phyloP scores from a whole-genome alignment of 2,113 vertebrate genomes.

The Xenopus tropicalis region DNA sequence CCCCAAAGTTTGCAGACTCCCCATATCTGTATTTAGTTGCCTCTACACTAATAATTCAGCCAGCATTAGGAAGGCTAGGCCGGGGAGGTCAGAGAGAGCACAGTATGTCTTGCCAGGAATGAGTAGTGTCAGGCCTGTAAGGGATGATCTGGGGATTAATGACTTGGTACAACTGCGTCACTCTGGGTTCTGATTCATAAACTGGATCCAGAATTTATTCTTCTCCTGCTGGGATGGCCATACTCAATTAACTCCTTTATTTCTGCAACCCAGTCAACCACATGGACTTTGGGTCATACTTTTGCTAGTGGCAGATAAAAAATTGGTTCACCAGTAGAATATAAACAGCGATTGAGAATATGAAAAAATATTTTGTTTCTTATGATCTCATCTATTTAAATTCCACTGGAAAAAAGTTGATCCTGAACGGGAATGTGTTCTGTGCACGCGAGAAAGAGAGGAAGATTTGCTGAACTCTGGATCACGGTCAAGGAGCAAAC shows the following conservation, averaged over 20 bases:
- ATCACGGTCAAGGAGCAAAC: background rate
- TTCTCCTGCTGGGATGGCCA: constrained; percentile 6
- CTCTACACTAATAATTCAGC: background rate
- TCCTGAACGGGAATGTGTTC: background rate
- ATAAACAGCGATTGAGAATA: background rate
- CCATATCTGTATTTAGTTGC: no score
- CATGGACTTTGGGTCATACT: background rate
- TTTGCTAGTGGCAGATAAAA: no score
- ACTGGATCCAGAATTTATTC: constrained; percentile 8
- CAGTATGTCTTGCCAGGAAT: constrained; percentile 30
- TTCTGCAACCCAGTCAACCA: background rate
- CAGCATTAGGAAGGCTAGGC: constrained; percentile 19
- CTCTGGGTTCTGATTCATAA: constrained; percentile 39
- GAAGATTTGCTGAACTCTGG: background rate
- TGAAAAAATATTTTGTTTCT: background rate
- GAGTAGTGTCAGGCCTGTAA: constrained; percentile 22
- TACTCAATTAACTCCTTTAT: background rate
- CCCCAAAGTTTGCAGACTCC: no score
- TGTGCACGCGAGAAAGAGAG: background rate
- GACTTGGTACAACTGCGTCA: constrained; percentile 34
- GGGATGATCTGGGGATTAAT: constrained; percentile 38
- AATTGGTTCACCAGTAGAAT: background rate
- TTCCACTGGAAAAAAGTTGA: background rate
- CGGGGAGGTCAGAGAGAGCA: constrained; percentile 30
- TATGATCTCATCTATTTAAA: background rate